Evolutionary conservation across 2,113 vertebrate species (phyloP).

Genomic region (Ochotona curzoniae): DNA sequence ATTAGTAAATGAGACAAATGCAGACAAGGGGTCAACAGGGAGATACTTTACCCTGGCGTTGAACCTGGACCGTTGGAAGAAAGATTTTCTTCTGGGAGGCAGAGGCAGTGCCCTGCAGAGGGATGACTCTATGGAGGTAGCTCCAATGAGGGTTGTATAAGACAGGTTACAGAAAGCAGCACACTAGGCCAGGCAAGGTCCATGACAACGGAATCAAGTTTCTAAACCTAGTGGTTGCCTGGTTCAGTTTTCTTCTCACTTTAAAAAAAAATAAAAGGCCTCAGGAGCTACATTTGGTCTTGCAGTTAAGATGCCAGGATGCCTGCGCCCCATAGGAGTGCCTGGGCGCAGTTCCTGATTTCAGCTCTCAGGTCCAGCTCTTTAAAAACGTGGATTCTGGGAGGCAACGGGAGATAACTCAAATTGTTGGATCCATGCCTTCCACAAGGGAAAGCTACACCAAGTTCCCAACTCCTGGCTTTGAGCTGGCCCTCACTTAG

Average conservation of each 20-base stretch:
- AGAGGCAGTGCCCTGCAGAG: not conserved
- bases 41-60: not conserved
- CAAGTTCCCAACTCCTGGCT: too few relatives aligned
- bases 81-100: not conserved
- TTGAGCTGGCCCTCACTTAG: too few relatives aligned
- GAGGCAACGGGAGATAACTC: too few relatives aligned
- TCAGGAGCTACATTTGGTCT: not conserved
- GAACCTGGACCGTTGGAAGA: not conserved
- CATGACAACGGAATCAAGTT: not conserved
- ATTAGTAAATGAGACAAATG: not conserved
- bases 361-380: too few relatives aligned
- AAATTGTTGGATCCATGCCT: too few relatives aligned
- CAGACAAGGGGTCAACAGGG: not conserved
- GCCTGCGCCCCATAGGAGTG: too few relatives aligned
- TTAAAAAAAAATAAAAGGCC: not conserved
- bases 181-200: accelerated
- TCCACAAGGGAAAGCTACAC: too few relatives aligned
- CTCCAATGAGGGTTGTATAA: not conserved
- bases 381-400: too few relatives aligned
- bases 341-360: too few relatives aligned
- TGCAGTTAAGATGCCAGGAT: too few relatives aligned
- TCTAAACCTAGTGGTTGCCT: not conserved
- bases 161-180: not conserved
- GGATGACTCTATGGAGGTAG: not conserved
- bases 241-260: not conserved